These are phyloP conservation scores for Falco peregrinus DNA, from an alignment of 2,797 vertebrate species.

Conservation along the genomic window DNA sequence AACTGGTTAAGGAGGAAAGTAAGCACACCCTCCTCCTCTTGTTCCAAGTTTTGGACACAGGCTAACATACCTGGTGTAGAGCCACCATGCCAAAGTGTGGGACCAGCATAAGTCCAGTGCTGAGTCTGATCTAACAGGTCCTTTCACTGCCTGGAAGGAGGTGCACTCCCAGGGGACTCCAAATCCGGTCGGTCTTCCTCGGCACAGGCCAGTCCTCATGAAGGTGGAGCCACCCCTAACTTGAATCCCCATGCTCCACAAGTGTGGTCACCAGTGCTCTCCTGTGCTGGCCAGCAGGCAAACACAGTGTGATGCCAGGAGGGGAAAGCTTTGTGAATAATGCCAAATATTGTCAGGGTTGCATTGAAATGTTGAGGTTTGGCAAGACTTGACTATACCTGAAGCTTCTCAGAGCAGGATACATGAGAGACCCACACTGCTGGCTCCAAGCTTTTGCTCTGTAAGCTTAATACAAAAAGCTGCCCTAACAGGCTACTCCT, in stretches of 20 bases:
- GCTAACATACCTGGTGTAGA: not conserved
- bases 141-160: not conserved
- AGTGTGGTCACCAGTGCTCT: not conserved
- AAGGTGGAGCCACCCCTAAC: not conserved
- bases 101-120: rapidly evolving
- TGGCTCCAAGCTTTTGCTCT: not conserved
- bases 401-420: not conserved
- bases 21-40: not conserved
- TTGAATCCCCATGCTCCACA: rapidly evolving
- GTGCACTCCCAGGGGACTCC: not conserved
- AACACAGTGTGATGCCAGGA: not conserved
- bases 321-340: not conserved
- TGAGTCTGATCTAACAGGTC: not conserved
- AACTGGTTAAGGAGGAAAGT: not conserved
- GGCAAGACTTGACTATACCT: not conserved
- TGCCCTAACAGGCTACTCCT: not conserved
- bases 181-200: not conserved
- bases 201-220: not conserved
- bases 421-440: not conserved
- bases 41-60: not conserved
- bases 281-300: not conserved
- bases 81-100: not conserved
- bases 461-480: not conserved
- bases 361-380: not conserved
- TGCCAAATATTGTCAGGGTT: not conserved